Percentiles rank a stretch among this genome's conserved stretches.
Evolutionary conservation across 2,797 vertebrate genomes (phyloP).

Genomic region (Poecilia wingei): DNA sequence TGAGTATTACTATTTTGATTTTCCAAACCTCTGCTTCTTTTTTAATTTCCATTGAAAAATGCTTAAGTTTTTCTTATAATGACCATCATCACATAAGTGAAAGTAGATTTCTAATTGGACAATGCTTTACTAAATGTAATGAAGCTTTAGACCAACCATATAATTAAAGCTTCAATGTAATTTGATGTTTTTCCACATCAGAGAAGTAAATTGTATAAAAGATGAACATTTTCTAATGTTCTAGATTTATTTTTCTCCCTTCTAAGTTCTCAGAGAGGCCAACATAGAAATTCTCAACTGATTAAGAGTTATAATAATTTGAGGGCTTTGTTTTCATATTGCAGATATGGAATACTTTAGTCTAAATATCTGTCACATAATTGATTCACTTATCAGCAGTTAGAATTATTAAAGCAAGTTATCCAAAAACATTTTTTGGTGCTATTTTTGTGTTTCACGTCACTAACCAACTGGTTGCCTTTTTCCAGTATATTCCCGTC

Average conservation of each 20-base stretch:
- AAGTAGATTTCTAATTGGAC: neutral
- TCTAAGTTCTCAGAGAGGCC: neutral
- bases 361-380: neutral
- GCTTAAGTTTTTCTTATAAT: neutral
- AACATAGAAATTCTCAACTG: neutral
- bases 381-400: neutral
- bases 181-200: neutral
- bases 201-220: neutral
- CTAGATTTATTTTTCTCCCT: neutral
- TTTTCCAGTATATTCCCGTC: slow-evolving; percentile 92
- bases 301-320: neutral
- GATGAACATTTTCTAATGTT: neutral
- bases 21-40: neutral
- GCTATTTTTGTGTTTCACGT: neutral
- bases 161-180: neutral
- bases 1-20: slow-evolving; percentile 65
- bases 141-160: neutral
- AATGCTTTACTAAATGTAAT: neutral
- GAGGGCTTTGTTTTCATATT: neutral
- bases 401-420: slow-evolving; percentile 2
- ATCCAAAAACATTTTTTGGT: neutral
- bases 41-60: neutral
- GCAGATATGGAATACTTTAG: neutral
- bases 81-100: neutral
- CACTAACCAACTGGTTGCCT: slow-evolving; percentile 17